A percentile compares a stretch with the other conserved stretches of the same genome.
phyloP scores from a whole-genome alignment of 2,113 vertebrate species.

The Ciconia boyciana region DNA sequence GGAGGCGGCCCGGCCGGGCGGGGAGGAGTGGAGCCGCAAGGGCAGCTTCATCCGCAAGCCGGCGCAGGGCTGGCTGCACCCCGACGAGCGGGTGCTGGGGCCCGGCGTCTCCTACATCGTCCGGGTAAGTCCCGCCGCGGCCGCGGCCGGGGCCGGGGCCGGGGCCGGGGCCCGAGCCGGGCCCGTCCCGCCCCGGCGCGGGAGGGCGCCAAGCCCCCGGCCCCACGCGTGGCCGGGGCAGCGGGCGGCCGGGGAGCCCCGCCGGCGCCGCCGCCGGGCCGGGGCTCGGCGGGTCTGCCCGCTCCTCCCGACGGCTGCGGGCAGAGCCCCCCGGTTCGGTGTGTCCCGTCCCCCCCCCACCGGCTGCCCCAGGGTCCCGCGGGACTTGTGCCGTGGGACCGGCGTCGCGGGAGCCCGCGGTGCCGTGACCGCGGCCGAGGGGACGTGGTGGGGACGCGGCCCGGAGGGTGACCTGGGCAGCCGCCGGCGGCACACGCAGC shows the following conservation, averaged over 20 bases:
- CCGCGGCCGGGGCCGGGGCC: too few relatives aligned
- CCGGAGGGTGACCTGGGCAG: not conserved
- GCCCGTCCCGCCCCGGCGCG: not conserved
- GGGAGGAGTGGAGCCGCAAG: constrained; percentile 87
- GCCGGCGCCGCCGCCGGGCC: not conserved
- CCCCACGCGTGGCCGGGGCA: not conserved
- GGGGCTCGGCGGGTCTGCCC: not conserved
- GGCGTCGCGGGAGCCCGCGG: not conserved
- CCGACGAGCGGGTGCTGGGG: constrained; percentile 87
- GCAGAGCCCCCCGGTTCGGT: not conserved
- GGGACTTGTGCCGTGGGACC: not conserved
- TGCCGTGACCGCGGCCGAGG: not conserved
- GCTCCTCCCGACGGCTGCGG: not conserved
- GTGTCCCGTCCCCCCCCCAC: not conserved
- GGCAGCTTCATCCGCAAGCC: constrained; percentile 94
- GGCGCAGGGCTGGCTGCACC: constrained; percentile 93
- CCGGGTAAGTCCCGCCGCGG: constrained; percentile 78
- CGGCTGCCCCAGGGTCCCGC: not conserved
- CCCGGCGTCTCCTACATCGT: constrained; percentile 92
- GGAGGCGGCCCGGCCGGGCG: constrained; percentile 75
- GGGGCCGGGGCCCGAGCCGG: too few relatives aligned
- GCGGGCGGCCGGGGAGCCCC: too few relatives aligned
- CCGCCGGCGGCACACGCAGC: not conserved
- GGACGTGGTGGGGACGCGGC: not conserved
- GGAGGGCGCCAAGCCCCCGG: not conserved